These are phyloP conservation scores for Recurvirostra avosetta DNA, from an alignment of 2,113 vertebrate genomes.

Conservation along the genomic window DNA sequence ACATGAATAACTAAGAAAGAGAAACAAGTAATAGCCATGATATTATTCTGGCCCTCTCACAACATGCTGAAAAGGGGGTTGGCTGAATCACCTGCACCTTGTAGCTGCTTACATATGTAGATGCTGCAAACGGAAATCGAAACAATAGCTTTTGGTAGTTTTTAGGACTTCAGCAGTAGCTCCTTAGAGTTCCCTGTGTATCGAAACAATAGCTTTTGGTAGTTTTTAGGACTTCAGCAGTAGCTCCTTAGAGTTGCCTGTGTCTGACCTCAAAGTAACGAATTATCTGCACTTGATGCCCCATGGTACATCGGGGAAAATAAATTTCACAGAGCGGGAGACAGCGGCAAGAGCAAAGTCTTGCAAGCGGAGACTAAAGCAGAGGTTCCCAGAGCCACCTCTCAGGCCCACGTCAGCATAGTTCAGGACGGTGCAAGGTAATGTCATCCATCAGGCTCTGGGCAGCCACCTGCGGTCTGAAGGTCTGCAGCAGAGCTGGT, in stretches of 20 bases:
- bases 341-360: background rate
- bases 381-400: background rate
- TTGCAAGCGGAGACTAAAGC: background rate
- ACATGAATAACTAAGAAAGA: background rate
- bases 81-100: background rate
- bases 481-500: background rate
- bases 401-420: fast-evolving
- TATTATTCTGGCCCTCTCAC: background rate
- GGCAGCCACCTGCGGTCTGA: background rate
- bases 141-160: background rate
- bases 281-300: background rate
- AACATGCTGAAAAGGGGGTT: background rate
- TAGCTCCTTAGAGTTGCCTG: background rate
- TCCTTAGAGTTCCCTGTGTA: background rate
- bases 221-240: background rate
- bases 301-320: fast-evolving
- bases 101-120: background rate
- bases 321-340: background rate
- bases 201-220: background rate
- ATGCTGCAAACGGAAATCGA: background rate
- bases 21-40: background rate
- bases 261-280: background rate
- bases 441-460: background rate
- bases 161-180: background rate
- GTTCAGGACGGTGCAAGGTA: background rate